A percentile compares a stretch with the other conserved stretches of the same genome.
phyloP scores from a whole-genome alignment of 2,113 vertebrate species.

The Alexandromys fortis region DNA sequence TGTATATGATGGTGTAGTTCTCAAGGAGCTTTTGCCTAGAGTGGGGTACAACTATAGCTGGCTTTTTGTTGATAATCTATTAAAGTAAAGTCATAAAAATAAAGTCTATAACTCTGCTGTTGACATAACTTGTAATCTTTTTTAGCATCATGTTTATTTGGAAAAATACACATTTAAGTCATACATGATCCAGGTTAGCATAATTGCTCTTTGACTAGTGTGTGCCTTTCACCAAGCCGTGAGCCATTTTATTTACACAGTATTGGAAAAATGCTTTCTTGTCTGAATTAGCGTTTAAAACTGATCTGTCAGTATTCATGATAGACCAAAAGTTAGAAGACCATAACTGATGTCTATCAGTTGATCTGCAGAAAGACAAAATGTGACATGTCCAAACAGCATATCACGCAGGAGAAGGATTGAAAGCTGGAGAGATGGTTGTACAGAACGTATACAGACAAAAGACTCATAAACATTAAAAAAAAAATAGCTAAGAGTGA shows the following conservation, averaged over 20 bases:
- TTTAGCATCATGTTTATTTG: neutral
- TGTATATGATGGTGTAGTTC: too few species aligned
- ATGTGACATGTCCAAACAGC: neutral
- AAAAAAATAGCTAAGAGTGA: neutral
- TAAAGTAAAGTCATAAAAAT: neutral
- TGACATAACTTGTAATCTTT: conserved; percentile 32
- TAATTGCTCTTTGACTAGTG: neutral
- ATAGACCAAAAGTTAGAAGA: neutral
- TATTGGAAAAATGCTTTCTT: neutral
- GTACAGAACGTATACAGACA: neutral
- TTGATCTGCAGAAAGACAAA: neutral
- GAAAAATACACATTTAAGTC: neutral
- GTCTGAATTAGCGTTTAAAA: neutral
- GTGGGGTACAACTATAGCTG: neutral
- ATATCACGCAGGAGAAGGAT: neutral
- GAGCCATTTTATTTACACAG: neutral
- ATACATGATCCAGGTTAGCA: neutral
- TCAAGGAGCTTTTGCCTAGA: neutral
- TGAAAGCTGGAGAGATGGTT: neutral
- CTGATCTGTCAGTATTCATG: neutral
- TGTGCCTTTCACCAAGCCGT: neutral
- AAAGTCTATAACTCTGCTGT: neutral
- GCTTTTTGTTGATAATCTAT: neutral
- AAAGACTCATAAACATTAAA: neutral
- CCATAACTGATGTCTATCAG: neutral